Percentiles rank a stretch among this genome's conserved stretches.
Evolutionary conservation across 2,113 vertebrate species (phyloP).

Genomic region (Melanerpes formicivorus): DNA sequence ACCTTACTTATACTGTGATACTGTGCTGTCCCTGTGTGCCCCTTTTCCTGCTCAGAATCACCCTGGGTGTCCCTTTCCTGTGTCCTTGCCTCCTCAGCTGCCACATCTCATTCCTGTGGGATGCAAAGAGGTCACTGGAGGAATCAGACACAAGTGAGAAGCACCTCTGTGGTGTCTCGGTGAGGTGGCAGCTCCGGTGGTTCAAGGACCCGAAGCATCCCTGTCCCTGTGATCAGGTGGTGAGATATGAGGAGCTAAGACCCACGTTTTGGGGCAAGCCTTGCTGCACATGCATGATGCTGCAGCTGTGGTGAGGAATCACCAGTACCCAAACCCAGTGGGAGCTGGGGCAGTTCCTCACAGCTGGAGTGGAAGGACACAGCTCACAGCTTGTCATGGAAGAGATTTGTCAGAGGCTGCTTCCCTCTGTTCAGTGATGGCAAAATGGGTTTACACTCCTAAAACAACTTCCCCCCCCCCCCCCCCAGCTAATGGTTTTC

Average conservation of each 20-base stretch:
- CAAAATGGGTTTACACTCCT: background rate
- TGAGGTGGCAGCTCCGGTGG: fast-evolving
- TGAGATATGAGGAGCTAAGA: fast-evolving
- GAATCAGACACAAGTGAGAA: fast-evolving
- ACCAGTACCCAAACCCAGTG: background rate
- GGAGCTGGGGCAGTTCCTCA: background rate
- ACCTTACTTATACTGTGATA: no score
- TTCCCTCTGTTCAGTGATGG: background rate
- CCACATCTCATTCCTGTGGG: background rate
- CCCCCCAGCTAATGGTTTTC: background rate
- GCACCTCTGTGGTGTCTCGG: background rate
- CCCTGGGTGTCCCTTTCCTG: no score
- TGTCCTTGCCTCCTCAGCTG: background rate
- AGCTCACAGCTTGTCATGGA: background rate
- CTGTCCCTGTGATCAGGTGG: background rate
- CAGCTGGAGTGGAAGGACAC: background rate
- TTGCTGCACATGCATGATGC: fast-evolving
- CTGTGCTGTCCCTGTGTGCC: background rate
- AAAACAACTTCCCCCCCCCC: background rate
- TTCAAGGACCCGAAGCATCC: background rate
- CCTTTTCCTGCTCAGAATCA: background rate
- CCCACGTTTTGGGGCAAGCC: background rate
- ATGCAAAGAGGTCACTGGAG: background rate
- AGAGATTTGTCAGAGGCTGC: background rate
- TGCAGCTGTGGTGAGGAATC: background rate